These are phyloP conservation scores for Mycteria americana DNA, from an alignment of 2,797 vertebrate genomes.

Conservation along the genomic window DNA sequence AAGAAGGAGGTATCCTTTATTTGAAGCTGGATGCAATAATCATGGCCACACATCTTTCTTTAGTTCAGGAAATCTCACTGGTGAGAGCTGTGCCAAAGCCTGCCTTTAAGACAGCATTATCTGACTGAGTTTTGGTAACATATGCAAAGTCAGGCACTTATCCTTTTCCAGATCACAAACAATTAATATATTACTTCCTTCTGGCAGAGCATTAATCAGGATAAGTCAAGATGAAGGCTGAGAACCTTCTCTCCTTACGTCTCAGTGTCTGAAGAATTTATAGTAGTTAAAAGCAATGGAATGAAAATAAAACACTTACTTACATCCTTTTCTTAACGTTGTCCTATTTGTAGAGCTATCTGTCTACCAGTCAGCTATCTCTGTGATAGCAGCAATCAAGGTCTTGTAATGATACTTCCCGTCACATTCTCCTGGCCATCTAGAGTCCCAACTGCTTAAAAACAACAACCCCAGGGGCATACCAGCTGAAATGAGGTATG, in stretches of 20 bases:
- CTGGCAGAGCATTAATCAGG: constrained; percentile 27
- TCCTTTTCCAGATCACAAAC: constrained; percentile 5
- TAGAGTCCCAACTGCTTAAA: neutral
- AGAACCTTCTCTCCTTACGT: neutral
- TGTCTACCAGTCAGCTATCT: neutral
- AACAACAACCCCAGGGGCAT: neutral
- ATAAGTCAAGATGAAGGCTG: neutral
- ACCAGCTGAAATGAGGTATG: neutral
- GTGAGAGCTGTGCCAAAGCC: neutral
- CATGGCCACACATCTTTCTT: neutral
- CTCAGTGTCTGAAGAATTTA: constrained; percentile 22
- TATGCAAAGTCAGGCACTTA: constrained; percentile 32
- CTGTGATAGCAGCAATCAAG: neutral
- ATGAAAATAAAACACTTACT: constrained; percentile 35
- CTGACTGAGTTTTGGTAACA: constrained; percentile 6
- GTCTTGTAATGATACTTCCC: neutral
- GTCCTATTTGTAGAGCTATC: neutral
- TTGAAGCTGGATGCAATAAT: neutral
- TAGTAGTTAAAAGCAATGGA: neutral
- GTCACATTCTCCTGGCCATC: neutral
- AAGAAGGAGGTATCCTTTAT: neutral
- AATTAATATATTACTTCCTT: constrained; percentile 50
- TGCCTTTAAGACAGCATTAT: neutral
- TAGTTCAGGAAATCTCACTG: neutral
- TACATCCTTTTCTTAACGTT: neutral